phyloP scores from a whole-genome alignment of 2,113 vertebrate species.

The Brachirus orientalis region DNA sequence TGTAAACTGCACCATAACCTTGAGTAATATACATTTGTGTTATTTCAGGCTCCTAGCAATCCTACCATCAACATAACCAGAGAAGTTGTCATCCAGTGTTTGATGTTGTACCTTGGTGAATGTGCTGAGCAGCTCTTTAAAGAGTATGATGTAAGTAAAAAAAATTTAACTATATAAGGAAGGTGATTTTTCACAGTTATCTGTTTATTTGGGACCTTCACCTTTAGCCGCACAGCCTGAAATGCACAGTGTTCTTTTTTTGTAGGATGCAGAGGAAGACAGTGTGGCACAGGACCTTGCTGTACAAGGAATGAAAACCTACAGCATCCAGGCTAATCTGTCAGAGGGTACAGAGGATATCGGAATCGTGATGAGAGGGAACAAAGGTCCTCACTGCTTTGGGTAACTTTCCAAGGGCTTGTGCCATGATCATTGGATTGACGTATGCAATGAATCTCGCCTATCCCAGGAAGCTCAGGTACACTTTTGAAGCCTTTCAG shows the following conservation, averaged over 20 bases:
- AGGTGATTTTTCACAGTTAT: no score
- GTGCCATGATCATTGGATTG: not conserved
- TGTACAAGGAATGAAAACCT: not conserved
- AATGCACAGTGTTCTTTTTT: not conserved
- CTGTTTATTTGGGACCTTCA: not conserved
- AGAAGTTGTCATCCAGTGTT: no score
- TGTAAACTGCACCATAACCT: not conserved
- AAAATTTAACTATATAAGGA: no score
- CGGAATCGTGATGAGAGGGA: not conserved
- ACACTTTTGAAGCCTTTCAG: not conserved
- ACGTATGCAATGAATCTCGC: not conserved
- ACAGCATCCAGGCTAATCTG: not conserved
- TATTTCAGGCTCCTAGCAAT: slow-evolving; percentile 2
- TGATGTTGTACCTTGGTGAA: no score
- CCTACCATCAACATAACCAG: not conserved
- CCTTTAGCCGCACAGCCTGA: not conserved
- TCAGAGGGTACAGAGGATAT: not conserved
- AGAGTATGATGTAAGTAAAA: no score
- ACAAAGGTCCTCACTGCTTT: not conserved
- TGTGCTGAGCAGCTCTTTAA: no score
- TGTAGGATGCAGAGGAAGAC: no score
- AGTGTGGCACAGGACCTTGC: not conserved
- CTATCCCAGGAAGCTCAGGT: slow-evolving; percentile 1
- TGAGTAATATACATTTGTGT: not conserved
- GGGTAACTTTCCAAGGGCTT: slow-evolving; percentile 2